Evolutionary conservation across 1,140 invertebrate genomes (phyloP), one percentile per base, ranked within the genome.

Genomic region (Trichonephila inaurata): DNA sequence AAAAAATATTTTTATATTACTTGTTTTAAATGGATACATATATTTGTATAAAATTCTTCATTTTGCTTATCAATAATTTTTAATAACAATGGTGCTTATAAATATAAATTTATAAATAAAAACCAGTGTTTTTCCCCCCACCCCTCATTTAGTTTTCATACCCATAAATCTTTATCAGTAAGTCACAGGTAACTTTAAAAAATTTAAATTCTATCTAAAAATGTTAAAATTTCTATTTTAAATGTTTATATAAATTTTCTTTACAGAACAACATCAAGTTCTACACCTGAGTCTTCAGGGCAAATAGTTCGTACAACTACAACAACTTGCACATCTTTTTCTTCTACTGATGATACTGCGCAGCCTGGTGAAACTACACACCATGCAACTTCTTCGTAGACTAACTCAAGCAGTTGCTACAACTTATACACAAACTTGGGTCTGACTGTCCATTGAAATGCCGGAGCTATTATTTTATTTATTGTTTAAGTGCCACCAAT

Each of bases 381-480:
- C 24, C n/a, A 81, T 7, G 60, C 44, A 8, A 62, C 62, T 61
- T 60, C 83, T 60, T 21, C 66, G 24, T 40, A 72, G 90, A 60
- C 10, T 19, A 6, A 64, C 14, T n/a, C 61, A 24, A 24, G 21
- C 18, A 92, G 12, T 10, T 86, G 61, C 14, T 86, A 44, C 12
- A 64, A 64, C 18, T 44, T 40, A 66, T 16, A 66, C 19, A 58
- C 19, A 83, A 33, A 19, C 61, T n/a, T 60, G 16, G 69, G 18
- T 4, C 24, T 21, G 40, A 85, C 51, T 69, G 82, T 87, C 69
- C 83, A 77, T 81, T 77, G 16, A 88, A 88, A 69, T 87, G 69
- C 92, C 85, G 69, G 88, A 88, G 58, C 51, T 28, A 60, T 66
- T 89, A 33, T 60, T 60, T 33, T 64, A 21, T 88, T 64, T 88